Conservation (phyloP, 2,113 vertebrate genomes). For the Okapia johnstoni region DNA sequence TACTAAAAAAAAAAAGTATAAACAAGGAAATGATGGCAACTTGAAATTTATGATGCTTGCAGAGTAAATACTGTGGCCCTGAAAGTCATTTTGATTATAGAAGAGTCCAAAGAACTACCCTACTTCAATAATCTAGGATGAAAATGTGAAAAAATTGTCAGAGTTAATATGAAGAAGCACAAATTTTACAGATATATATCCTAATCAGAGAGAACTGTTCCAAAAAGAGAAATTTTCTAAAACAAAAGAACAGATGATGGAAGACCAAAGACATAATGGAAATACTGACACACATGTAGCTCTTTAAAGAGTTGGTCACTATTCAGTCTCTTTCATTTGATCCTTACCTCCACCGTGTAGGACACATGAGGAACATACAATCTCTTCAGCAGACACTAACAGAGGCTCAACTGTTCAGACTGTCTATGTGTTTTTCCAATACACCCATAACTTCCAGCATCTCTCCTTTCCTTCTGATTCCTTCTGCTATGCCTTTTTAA, state of each 20-base stretch:
- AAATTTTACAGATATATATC: neutral
- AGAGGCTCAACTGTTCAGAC: neutral
- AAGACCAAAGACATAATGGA: neutral
- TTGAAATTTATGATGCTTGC: neutral
- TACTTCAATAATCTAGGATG: neutral
- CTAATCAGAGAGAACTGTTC: neutral
- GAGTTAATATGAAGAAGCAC: neutral
- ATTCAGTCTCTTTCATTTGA: neutral
- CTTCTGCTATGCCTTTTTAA: neutral
- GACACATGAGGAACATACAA: neutral
- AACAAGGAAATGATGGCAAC: neutral
- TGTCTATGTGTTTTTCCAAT: neutral
- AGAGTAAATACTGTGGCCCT: neutral
- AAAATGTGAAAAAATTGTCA: neutral
- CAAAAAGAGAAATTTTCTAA: neutral
- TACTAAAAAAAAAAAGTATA: neutral
- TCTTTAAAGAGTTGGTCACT: neutral
- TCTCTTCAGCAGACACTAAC: neutral
- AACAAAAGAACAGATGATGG: neutral
- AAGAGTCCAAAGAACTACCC: neutral
- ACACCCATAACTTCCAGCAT: neutral
- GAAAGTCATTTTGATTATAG: conserved; percentile 9
- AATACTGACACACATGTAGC: neutral
- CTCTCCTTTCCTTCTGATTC: neutral
- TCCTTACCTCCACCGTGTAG: neutral